Evolutionary conservation across 2,113 vertebrate genomes (phyloP).

Genomic region (Lepus timidus): DNA sequence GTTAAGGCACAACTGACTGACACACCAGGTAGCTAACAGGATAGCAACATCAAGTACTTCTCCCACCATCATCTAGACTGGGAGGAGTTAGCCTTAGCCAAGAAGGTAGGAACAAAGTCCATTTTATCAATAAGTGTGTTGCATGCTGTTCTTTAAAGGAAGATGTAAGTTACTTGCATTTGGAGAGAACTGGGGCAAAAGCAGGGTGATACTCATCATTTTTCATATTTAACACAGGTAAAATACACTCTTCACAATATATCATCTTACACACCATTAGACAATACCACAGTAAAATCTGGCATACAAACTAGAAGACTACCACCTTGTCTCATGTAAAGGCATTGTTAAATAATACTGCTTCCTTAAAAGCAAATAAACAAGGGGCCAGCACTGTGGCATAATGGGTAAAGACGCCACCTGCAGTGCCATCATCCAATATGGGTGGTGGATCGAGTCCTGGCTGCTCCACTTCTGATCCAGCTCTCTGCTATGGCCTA

Average conservation of each 20-base stretch:
- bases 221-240: neutral
- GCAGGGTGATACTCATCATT: neutral
- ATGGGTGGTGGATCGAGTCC: too few relatives aligned
- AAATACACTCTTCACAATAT: neutral
- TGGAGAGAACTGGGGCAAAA: neutral
- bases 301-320: neutral
- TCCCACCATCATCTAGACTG: neutral
- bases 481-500: too few relatives aligned
- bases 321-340: neutral
- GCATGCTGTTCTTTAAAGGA: neutral
- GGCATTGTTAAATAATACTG: neutral
- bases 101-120: neutral
- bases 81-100: neutral
- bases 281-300: neutral
- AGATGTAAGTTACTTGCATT: neutral
- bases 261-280: neutral
- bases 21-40: neutral
- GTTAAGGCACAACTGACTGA: rapidly evolving
- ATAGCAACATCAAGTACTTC: neutral
- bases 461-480: too few relatives aligned
- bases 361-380: neutral
- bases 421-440: too few relatives aligned
- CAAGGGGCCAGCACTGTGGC: too few relatives aligned
- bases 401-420: too few relatives aligned
- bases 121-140: neutral